These are phyloP conservation scores for Ramphastos sulfuratus DNA, from an alignment of 2,113 vertebrate genomes.

Conservation along the genomic window DNA sequence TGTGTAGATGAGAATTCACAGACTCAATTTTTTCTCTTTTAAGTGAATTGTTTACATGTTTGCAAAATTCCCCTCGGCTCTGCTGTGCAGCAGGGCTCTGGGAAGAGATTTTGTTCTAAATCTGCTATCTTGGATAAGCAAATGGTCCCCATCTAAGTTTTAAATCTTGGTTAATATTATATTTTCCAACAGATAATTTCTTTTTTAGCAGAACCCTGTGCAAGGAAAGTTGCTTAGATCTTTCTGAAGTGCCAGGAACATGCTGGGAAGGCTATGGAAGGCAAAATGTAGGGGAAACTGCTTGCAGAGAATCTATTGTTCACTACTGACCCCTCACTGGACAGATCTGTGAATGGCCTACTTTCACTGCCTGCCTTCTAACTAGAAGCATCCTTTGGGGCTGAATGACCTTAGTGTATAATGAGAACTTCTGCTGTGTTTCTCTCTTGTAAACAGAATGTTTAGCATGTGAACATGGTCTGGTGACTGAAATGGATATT, in stretches of 20 bases:
- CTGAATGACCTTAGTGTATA: constrained; percentile 40
- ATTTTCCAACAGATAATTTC: constrained; percentile 28
- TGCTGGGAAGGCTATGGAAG: constrained; percentile 53
- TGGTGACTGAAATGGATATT: background rate
- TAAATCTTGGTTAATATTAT: constrained; percentile 16
- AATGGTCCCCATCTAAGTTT: constrained; percentile 20
- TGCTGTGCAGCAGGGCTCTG: background rate
- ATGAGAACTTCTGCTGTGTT: constrained; percentile 50
- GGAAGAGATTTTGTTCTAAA: background rate
- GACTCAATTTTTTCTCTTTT: background rate
- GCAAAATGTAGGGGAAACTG: constrained; percentile 60
- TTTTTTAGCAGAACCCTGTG: background rate
- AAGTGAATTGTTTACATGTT: constrained; percentile 49
- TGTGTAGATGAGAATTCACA: constrained; percentile 28
- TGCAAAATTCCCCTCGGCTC: background rate
- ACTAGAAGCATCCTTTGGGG: constrained; percentile 52
- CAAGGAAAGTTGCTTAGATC: background rate
- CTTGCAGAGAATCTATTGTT: constrained; percentile 62
- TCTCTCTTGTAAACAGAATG: constrained; percentile 34
- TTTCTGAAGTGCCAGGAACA: constrained; percentile 51
- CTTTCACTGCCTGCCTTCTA: constrained; percentile 51
- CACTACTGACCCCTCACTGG: constrained; percentile 35
- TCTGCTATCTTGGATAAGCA: constrained; percentile 27
- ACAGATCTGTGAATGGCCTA: constrained; percentile 56
- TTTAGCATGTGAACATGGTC: background rate